Evolutionary conservation across 2,888 invertebrate genomes (phyloP), one percentile per base, ranked within the genome.

Genomic region (Stenotaenia linearis): DNA sequence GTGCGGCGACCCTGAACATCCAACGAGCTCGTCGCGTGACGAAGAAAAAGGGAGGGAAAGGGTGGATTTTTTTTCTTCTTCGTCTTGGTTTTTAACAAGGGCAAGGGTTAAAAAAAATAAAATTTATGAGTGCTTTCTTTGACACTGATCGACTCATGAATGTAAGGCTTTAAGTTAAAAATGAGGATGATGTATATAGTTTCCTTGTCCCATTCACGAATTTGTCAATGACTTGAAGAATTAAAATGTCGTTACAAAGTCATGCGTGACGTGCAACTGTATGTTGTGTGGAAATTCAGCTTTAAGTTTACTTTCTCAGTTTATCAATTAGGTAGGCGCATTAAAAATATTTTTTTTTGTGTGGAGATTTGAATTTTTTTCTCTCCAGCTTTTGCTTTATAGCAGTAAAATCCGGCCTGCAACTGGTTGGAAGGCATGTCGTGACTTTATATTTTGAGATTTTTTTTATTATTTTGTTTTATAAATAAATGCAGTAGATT

Each of bases 141-240:
- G 69, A 25, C 69, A 28, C 23, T 28, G 23, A 69, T 69, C 69
- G 69, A 69, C 28, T 69, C 56, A 23, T 56, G 40, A 40, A 18
- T 21, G 18, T 56, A 23, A 56, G n/a, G 23, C 40, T n/a, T 56
- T 56, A 56, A 23, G 21, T 56, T 56, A n/a, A n/a, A n/a, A n/a
- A n/a, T n/a, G n/a, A n/a, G 23, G 18, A 56, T 56, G 56, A 56
- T 23, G 69, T 28, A 28, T 28, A n/a, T 12, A 28, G 69, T 69
- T 69, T 69, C 69, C 69, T 69, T 69, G 69, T 28, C 69, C 69
- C 69, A 69, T 69, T 69, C 69, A 28, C 69, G 69, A 69, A 10
- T 50, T 50, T 50, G 18, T 50, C 32, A 32, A 18, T 50, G 21
- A n/a, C 5, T 40, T 40, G 15, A 12, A 40, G 15, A 40, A 9